These are phyloP conservation scores for Ceratotherium simum DNA, from an alignment of 2,113 vertebrate genomes.

Conservation along the genomic window DNA sequence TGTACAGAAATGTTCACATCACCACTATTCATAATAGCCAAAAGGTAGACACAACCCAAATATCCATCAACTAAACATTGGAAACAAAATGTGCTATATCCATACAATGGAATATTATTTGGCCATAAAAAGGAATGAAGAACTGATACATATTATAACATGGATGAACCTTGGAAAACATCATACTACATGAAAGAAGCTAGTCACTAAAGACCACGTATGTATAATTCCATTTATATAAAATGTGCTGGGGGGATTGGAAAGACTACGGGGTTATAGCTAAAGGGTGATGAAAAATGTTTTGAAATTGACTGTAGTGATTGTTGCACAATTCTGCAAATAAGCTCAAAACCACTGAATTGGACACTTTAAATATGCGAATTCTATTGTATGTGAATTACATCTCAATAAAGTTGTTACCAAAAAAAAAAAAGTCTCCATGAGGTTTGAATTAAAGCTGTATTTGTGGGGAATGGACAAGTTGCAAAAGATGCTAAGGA, in stretches of 20 bases:
- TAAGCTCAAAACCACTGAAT: neutral
- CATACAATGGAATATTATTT: neutral
- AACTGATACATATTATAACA: neutral
- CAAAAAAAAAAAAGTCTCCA: neutral
- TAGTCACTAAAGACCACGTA: conserved; percentile 6
- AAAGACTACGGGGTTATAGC: neutral
- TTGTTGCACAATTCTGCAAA: neutral
- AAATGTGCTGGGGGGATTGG: neutral
- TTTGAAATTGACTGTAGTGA: neutral
- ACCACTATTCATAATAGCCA: conserved; percentile 10
- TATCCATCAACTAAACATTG: neutral
- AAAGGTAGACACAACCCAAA: conserved; percentile 7
- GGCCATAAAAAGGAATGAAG: neutral
- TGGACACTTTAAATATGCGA: neutral
- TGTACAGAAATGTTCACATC: neutral
- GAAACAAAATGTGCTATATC: neutral
- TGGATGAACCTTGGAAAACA: neutral
- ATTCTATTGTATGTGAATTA: neutral
- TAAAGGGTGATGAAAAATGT: neutral
- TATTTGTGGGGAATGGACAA: neutral
- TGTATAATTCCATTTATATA: neutral
- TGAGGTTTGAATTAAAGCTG: neutral
- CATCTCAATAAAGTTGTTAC: neutral
- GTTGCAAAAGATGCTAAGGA: neutral
- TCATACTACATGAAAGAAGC: neutral